Evolutionary conservation across 2,888 invertebrate species (phyloP).

Genomic region (Andrena camellia): DNA sequence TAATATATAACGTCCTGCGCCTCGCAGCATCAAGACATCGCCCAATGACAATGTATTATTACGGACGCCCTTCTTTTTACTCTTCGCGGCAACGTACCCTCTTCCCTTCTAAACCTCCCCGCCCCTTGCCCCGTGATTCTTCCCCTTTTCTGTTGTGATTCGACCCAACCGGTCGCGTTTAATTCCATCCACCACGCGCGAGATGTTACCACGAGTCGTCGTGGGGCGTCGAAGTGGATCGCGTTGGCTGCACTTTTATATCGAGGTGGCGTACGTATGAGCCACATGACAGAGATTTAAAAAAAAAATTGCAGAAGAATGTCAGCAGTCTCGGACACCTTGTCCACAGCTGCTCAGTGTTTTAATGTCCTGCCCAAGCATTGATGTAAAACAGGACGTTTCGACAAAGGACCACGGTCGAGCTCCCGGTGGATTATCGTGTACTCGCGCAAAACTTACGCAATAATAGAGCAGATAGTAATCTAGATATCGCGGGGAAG

Average conservation of each 20-base stretch:
- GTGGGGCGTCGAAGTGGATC: background rate
- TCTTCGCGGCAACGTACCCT: constrained; percentile 34
- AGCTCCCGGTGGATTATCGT: constrained; percentile 13
- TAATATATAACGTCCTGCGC: constrained; percentile 76
- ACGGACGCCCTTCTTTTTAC: constrained; percentile 70
- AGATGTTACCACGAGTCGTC: background rate
- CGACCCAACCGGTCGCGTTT: constrained; percentile 67
- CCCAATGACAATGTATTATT: constrained; percentile 81
- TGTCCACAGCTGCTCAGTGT: constrained; percentile 19
- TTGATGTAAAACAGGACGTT: constrained; percentile 7
- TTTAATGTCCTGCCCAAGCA: background rate
- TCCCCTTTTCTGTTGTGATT: constrained; percentile 46
- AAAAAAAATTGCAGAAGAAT: too few species aligned
- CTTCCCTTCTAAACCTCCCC: constrained; percentile 27
- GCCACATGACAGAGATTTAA: background rate
- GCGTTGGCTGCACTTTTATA: background rate
- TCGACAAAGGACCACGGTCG: constrained; percentile 11
- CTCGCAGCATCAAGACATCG: constrained; percentile 77
- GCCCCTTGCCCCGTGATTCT: background rate
- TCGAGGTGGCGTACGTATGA: background rate
- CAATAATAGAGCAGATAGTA: constrained; percentile 65
- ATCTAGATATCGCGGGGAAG: constrained; percentile 64
- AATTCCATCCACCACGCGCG: constrained; percentile 66
- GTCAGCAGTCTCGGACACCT: too few species aligned
- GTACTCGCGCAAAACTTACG: constrained; percentile 43